Conservation (phyloP, 2,113 vertebrate species). For the Glaucidium brasilianum region DNA sequence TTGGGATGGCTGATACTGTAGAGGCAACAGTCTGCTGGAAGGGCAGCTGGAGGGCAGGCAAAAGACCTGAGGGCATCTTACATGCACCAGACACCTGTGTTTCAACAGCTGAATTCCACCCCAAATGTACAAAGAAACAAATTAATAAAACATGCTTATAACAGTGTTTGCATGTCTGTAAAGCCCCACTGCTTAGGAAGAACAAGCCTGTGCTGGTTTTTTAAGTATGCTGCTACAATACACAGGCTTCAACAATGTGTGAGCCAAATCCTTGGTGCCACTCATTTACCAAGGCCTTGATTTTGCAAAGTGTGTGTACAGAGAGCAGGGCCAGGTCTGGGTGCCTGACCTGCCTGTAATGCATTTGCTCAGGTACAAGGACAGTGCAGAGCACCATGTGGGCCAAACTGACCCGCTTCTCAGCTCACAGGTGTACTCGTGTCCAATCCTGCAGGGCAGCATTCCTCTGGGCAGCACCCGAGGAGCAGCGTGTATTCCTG, state of each 20-base stretch:
- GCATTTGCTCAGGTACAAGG: not conserved
- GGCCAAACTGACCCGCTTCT: not conserved
- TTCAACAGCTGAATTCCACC: not conserved
- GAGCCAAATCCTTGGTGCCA: not conserved
- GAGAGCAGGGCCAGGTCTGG: not conserved
- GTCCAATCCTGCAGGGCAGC: not conserved
- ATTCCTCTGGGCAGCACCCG: not conserved
- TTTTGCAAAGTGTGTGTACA: not conserved
- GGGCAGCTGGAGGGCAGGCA: not conserved
- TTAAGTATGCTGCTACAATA: not conserved
- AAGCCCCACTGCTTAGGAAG: not conserved
- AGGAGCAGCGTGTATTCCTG: not conserved
- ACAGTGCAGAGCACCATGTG: not conserved
- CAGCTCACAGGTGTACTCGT: fast-evolving
- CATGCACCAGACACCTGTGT: not conserved
- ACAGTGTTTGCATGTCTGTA: not conserved
- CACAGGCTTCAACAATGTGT: fast-evolving
- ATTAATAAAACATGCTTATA: not conserved
- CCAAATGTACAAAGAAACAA: not conserved
- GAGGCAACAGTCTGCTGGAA: not conserved
- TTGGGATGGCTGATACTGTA: not conserved
- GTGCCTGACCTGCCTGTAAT: not conserved
- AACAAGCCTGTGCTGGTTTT: not conserved
- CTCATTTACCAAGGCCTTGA: not conserved
- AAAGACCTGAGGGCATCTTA: not conserved